Evolutionary conservation across 2,888 invertebrate species (phyloP), one percentile per base, ranked within the genome.

Genomic region (Tineola bisselliella): DNA sequence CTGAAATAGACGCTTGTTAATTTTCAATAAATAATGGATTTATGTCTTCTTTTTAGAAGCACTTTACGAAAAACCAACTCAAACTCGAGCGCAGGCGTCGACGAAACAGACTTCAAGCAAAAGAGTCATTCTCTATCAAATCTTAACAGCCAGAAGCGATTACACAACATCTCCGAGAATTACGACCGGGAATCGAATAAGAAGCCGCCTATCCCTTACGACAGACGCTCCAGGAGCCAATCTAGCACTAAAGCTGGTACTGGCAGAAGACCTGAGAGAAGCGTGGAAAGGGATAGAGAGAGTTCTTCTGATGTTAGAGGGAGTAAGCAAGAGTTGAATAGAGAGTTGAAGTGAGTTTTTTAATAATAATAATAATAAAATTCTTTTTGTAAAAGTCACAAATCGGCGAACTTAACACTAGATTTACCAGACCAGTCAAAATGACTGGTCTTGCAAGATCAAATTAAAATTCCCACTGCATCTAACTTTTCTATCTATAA

Each of bases 91-190:
- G 79, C 79, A 3, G 88, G 84, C 0, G 61, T 84, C 1, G 87
- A 87, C 48, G 86, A 84, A 60, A 72, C 83, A 0, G 87, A 88
- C 63, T 75, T 78, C 60, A 75, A 75, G 8, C 76, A 81, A 0
- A 87, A 84, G 61, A 87, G 87, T 65, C 81, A 82, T 66, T 87
- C 87, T 0, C 64, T 88, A 17, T 78, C 84, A 1, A 88, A 84
- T 61, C 67, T 86, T n/a, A 73, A 75, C 64, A 79, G 81, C 0
- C 70, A 76, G 17, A 76, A 73, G 1, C 75, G 76, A 13, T 75
- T 90, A 4, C 89, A 90, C 65, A 89, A 90, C 63, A 90, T 90
- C 61, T 87, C 89, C 0, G 90, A 90, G 67, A 81, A 80, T 12
- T 75, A 76, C 60, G 25, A 25, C 6, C 73, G 76, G 63, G 77